A percentile compares a stretch with the other conserved stretches of the same genome.
Conservation (phyloP, 2,113 vertebrate genomes). For the Erythrocercus mccallii region DNA sequence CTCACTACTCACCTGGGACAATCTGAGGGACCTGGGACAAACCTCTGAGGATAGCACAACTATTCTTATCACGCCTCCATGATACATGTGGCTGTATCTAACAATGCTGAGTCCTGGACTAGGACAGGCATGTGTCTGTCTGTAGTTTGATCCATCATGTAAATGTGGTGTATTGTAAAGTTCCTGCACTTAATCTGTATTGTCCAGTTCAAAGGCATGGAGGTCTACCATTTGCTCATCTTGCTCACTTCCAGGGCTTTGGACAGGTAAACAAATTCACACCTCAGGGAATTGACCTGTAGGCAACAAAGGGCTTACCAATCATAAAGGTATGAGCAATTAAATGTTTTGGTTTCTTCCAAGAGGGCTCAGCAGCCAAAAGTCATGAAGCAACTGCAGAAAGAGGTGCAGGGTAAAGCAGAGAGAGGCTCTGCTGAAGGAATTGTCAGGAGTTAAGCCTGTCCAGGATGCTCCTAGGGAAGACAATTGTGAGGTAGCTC, state of each 20-base stretch:
- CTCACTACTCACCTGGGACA: background rate
- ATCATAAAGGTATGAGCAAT: background rate
- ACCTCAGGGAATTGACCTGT: accelerated
- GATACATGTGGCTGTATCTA: background rate
- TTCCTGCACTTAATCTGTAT: background rate
- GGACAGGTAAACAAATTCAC: background rate
- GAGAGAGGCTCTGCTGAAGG: background rate
- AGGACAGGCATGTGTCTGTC: background rate
- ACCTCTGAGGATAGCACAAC: background rate
- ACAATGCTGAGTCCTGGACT: background rate
- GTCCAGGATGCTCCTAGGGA: background rate
- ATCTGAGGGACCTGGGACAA: background rate
- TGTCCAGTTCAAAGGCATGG: background rate
- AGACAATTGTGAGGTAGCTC: background rate
- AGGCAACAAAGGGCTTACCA: background rate
- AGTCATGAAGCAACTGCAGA: background rate
- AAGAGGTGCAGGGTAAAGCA: background rate
- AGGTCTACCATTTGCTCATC: background rate
- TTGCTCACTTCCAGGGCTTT: background rate
- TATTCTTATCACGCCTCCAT: background rate
- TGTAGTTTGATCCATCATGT: background rate
- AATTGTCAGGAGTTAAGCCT: background rate
- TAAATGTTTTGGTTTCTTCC: background rate
- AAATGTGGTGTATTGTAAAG: background rate
- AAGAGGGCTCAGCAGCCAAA: background rate